These are phyloP conservation scores for Dicycla oo DNA, from an alignment of 2,888 invertebrate species.

Conservation along the genomic window DNA sequence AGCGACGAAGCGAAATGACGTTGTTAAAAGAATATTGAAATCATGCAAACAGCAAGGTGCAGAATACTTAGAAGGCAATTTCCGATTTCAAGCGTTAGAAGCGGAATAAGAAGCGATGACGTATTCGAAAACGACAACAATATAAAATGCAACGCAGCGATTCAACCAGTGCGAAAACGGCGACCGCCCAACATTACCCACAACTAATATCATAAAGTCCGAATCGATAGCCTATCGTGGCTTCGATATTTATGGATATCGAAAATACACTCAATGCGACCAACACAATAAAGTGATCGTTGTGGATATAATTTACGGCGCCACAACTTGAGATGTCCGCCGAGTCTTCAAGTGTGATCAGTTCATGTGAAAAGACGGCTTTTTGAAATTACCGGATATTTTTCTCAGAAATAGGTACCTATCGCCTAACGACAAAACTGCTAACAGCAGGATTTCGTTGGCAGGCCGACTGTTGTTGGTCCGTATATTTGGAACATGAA, in stretches of 20 bases:
- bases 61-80: conserved; percentile 25
- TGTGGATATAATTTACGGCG: conserved; percentile 53
- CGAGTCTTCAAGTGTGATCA: conserved; percentile 12
- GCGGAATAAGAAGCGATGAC: conserved; percentile 27
- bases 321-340: conserved; percentile 21
- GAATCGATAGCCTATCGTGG: conserved; percentile 73
- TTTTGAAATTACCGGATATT: background rate
- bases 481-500: conserved; percentile 53
- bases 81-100: conserved; percentile 17
- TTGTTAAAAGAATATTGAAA: conserved; percentile 6
- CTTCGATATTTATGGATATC: conserved; percentile 75
- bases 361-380: conserved; percentile 5
- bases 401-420: background rate
- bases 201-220: conserved; percentile 65
- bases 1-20: background rate
- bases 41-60: conserved; percentile 2
- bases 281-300: conserved; percentile 62
- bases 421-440: background rate
- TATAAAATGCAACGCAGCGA: conserved; percentile 42
- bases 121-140: conserved; percentile 36
- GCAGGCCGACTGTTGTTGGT: conserved; percentile 19
- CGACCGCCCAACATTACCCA: conserved; percentile 47
- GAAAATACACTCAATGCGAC: conserved; percentile 72
- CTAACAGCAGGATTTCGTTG: conserved; percentile 14
- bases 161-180: conserved; percentile 44